Evolutionary conservation across 2,113 vertebrate species (phyloP).

Genomic region (Podarcis raffonei): DNA sequence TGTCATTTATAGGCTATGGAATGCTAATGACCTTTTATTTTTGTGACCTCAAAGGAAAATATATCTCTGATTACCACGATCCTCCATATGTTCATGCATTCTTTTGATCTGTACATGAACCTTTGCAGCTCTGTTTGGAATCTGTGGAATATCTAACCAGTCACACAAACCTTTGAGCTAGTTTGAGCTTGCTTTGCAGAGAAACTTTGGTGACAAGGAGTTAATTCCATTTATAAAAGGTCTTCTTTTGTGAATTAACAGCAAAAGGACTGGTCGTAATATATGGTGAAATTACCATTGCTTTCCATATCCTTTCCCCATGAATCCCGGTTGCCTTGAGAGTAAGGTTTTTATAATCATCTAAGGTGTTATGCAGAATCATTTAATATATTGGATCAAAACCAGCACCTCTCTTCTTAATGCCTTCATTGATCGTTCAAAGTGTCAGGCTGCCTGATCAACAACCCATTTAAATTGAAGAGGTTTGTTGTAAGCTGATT

Average conservation of each 20-base stretch:
- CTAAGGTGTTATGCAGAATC: background rate
- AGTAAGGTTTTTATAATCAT: background rate
- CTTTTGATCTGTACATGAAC: fast-evolving
- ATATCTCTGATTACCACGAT: background rate
- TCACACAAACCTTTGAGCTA: fast-evolving
- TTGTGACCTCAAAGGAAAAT: background rate
- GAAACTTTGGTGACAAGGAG: background rate
- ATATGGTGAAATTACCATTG: background rate
- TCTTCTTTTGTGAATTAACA: background rate
- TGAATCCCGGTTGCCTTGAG: slow-evolving; percentile 9
- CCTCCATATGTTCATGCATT: background rate
- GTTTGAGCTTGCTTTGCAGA: background rate
- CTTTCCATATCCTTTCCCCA: background rate
- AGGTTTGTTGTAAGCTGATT: background rate
- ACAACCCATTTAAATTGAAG: background rate
- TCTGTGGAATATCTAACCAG: background rate
- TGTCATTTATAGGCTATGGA: fast-evolving
- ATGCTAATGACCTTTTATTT: background rate
- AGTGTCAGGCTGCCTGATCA: background rate
- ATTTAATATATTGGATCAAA: slow-evolving; percentile 15
- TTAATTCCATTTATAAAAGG: background rate
- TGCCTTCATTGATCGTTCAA: slow-evolving; percentile 9
- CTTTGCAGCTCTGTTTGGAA: background rate
- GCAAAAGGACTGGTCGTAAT: background rate
- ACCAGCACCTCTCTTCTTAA: background rate